phyloP scores from a whole-genome alignment of 2,113 vertebrate species.

The Ailuropoda melanoleuca region DNA sequence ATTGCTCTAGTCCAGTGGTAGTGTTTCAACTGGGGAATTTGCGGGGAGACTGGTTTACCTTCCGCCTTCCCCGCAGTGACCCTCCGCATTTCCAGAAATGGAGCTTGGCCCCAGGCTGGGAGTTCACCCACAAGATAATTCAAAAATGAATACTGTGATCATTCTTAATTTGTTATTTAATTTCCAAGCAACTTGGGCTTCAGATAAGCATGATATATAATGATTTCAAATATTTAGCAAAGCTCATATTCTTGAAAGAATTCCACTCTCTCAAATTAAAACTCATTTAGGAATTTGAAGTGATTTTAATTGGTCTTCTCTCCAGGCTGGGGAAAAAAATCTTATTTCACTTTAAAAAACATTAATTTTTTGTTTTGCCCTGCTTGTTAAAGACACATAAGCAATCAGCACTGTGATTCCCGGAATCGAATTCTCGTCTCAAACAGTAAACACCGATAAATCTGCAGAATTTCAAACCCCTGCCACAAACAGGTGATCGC shows the following conservation, averaged over 20 bases:
- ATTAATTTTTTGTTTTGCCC: constrained; percentile 81
- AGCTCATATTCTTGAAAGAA: constrained; percentile 69
- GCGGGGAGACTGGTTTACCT: background rate
- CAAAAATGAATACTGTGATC: constrained; percentile 31
- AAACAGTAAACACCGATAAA: constrained; percentile 31
- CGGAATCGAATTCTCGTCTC: constrained; percentile 23
- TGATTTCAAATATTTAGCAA: constrained; percentile 65
- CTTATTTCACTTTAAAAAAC: constrained; percentile 78
- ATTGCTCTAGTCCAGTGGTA: constrained; percentile 61
- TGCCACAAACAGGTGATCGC: constrained; percentile 20
- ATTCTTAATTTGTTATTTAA: constrained; percentile 63
- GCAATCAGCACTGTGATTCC: constrained; percentile 58
- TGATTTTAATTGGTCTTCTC: constrained; percentile 78
- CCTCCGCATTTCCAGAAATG: background rate
- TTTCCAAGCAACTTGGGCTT: constrained; percentile 58
- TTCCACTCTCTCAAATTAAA: constrained; percentile 79
- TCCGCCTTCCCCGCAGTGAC: background rate
- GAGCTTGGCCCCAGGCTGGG: background rate
- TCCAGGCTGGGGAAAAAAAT: constrained; percentile 73
- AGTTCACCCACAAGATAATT: constrained; percentile 29
- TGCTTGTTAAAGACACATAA: constrained; percentile 59
- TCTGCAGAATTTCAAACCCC: background rate
- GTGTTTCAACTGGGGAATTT: constrained; percentile 48
- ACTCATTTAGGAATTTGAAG: constrained; percentile 78
- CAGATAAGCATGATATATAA: background rate